phyloP scores from a whole-genome alignment of 2,888 invertebrate genomes.

The Pristionchus maxplancki region DNA sequence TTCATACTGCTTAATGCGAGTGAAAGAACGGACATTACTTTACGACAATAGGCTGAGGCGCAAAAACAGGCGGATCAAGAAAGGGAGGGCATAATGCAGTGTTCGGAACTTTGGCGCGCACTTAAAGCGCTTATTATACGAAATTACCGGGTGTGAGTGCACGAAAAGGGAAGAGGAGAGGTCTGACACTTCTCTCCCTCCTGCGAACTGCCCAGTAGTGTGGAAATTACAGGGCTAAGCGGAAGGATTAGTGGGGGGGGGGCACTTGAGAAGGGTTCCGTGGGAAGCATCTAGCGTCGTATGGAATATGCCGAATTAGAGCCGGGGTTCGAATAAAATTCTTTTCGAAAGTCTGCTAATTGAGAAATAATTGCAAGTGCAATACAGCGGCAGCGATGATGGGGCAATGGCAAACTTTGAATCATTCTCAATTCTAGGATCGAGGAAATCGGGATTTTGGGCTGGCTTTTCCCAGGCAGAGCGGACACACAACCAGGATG shows the following conservation, averaged over 20 bases:
- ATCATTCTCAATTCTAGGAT: too few species aligned
- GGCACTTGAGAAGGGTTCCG: background rate
- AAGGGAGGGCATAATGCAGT: background rate
- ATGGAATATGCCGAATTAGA: too few species aligned
- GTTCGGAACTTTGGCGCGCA: background rate
- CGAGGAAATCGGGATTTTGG: too few species aligned
- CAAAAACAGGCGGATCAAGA: background rate
- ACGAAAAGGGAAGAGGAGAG: background rate
- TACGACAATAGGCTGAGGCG: background rate
- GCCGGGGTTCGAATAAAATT: too few species aligned
- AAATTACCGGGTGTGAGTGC: background rate
- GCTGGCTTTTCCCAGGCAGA: too few species aligned
- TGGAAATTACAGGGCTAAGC: conserved; percentile 8
- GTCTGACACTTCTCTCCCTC: background rate
- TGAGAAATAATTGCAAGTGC: too few species aligned
- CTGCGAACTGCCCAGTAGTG: background rate
- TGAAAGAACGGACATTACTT: background rate
- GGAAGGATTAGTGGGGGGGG: background rate
- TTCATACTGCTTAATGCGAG: too few species aligned
- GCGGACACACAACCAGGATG: too few species aligned
- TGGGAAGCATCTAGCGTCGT: background rate
- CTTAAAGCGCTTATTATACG: background rate
- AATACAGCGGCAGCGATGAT: too few species aligned
- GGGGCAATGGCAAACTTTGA: too few species aligned
- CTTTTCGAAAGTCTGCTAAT: too few species aligned